Evolutionary conservation across 2,888 invertebrate genomes (phyloP), one percentile per base, ranked within the genome.

Genomic region (Drosophila flavopinicola): DNA sequence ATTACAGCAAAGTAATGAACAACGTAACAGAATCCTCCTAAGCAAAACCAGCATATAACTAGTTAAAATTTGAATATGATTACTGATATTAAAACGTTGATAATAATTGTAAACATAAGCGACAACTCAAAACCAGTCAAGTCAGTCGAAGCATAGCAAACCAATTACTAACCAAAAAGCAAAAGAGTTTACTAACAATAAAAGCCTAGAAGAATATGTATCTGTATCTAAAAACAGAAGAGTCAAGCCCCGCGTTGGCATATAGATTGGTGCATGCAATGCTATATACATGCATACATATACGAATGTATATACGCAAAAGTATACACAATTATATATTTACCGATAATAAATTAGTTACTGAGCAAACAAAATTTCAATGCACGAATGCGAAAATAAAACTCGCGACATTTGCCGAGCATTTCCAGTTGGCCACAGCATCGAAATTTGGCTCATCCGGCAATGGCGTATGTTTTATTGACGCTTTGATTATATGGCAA

Each of bases 21-120:
- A 77, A 71, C 67, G 85, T 76, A 80, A 85, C 76, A 68, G 75
- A 75, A 85, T 84, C 85, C 85, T 84, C 85, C 85, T 82, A 82
- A 85, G 68, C 45, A 76, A 74, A 78, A 84, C 65, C 66, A 66
- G 52, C 67, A 76, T 66, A 63, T 45, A 71, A 72, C 85, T 75
- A 85, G 78, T 76, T 78, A 63, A 74, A 77, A 66, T 63, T 70
- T 73, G 38, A 53, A 60, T 42, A 69, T 49, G 75, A 70, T 66
- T 69, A 69, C 54, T 70, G 71, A 75, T 76, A 71, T 79, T 53
- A 54, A 53, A 68, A 76, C 75, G 85, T 77, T 83, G 76, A 86
- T 85, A 82, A 84, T 73, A 80, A 76, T 38, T 77, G 64, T 79
- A 69, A 75, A 47, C 29, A 53, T 68, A 78, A 75, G 53, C 37